Conservation (phyloP, 1,140 invertebrate genomes). For the Drosophila santomea region DNA sequence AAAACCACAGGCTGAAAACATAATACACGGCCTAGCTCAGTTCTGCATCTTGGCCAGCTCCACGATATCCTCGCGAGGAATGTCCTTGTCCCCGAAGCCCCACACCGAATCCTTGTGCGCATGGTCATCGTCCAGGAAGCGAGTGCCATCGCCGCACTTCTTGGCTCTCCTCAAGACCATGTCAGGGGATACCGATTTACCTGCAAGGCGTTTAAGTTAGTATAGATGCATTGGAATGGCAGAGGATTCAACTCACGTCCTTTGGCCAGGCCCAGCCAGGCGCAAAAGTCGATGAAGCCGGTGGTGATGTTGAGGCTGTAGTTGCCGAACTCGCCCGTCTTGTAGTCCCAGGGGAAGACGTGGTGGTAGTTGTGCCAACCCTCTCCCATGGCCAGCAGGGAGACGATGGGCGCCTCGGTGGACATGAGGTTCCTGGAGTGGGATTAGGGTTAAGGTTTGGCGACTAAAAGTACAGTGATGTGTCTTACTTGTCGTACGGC, state of each 20-base stretch:
- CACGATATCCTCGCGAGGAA: conserved; percentile 85
- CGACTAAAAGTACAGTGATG: not conserved
- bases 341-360: conserved; percentile 92
- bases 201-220: conserved; percentile 62
- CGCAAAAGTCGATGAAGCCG: conserved; percentile 90
- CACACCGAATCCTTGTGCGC: conserved; percentile 85
- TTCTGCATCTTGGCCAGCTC: conserved; percentile 86
- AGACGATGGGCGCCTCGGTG: conserved; percentile 89
- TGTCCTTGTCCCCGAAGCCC: conserved; percentile 87
- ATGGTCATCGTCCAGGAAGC: conserved; percentile 73
- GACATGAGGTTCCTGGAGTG: conserved; percentile 89
- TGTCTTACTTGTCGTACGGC: conserved; percentile 93
- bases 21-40: conserved; percentile 31
- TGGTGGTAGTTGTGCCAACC: conserved; percentile 99
- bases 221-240: not conserved
- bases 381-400: conserved; percentile 90
- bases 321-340: conserved; percentile 91
- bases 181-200: conserved; percentile 87
- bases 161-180: conserved; percentile 88
- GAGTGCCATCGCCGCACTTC: conserved; percentile 88
- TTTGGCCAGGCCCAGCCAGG: conserved; percentile 90
- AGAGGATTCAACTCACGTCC: conserved; percentile 86
- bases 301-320: conserved; percentile 89
- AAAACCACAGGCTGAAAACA: conserved; percentile 50
- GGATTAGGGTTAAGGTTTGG: too few species aligned